Evolutionary conservation across 2,888 invertebrate genomes (phyloP), one percentile per base, ranked within the genome.

Genomic region (Petrophora chlorosata): DNA sequence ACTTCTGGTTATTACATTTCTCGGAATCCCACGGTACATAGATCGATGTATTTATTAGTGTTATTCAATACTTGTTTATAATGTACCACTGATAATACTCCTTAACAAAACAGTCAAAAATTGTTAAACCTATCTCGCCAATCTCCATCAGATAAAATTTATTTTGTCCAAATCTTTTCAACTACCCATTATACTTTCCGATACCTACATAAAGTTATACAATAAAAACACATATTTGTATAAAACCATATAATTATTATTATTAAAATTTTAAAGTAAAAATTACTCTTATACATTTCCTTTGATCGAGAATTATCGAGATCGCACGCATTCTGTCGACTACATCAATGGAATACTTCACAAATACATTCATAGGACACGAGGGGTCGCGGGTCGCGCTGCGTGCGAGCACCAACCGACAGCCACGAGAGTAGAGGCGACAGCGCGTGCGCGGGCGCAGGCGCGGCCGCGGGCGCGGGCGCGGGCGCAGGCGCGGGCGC

Each of bases 181-280:
- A n/a, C n/a, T n/a, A n/a, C n/a, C n/a, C n/a, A n/a, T n/a, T n/a
- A n/a, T n/a, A n/a, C n/a, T n/a, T 12, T n/a, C 5, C 5, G 3
- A 26, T n/a, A 40, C 12, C 12, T 1, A 3, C 14, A 5, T 23
- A 33, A 13, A 10, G 8, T 5, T 3, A 25, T 13, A 12, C 12
- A 29, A 34, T 41, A 63, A 63, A 70, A 53, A 61, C 45, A 47
- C 38, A 36, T 41, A 45, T 61, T 73, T 81, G 85, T 87, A 87
- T 82, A 87, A 88, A 88, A 87, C 82, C 88, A 86, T 88, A 83
- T 85, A 75, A 73, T 74, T 66, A 84, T 85, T 84, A 85, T 81
- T 70, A 77, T 85, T 87, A 84, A 85, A 87, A 82, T 76, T 76
- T 79, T 67, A 82, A 88, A 86, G 79, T 84, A 85, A 82, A 84